phyloP scores from a whole-genome alignment of 2,113 vertebrate species.

The Xenopus laevis region DNA sequence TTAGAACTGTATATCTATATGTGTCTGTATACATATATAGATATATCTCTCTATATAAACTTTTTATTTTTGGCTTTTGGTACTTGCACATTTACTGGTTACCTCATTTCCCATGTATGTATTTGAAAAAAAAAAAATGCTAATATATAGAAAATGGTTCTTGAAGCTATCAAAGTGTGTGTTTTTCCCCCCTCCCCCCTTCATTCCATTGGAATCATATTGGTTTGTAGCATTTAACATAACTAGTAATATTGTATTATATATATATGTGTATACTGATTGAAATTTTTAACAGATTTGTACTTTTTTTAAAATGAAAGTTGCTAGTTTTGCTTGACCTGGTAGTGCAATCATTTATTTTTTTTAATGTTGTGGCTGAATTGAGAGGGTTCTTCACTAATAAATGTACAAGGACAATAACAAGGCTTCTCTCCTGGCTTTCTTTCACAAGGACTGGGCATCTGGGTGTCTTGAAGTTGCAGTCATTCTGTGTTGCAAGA shows the following conservation, averaged over 20 bases:
- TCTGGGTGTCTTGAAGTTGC: too few relatives aligned
- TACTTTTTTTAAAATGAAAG: slow-evolving; percentile 99
- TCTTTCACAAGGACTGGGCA: not conserved
- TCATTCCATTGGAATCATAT: slow-evolving; percentile 99
- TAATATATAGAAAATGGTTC: slow-evolving; percentile 98
- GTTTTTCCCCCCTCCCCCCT: slow-evolving; percentile 85
- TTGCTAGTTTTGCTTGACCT: slow-evolving; percentile 99
- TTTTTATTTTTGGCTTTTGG: slow-evolving; percentile 87
- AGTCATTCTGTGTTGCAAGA: too few relatives aligned
- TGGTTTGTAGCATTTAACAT: slow-evolving; percentile 99
- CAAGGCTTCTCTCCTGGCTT: slow-evolving; percentile 51
- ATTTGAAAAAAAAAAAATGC: slow-evolving; percentile 89
- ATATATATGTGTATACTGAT: slow-evolving; percentile 99
- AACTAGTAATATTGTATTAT: slow-evolving; percentile 98
- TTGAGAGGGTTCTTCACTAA: slow-evolving; percentile 99
- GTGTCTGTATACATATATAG: slow-evolving; percentile 49
- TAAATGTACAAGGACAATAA: slow-evolving; percentile 97
- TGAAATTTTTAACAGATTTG: slow-evolving; percentile 99
- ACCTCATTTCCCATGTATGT: slow-evolving; percentile 99
- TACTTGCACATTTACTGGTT: slow-evolving; percentile 99
- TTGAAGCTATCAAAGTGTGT: slow-evolving; percentile 90
- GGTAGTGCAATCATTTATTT: slow-evolving; percentile 99
- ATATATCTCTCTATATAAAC: slow-evolving; percentile 63
- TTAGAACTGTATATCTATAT: slow-evolving; percentile 72
- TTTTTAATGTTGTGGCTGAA: slow-evolving; percentile 99